Percentiles rank a stretch among this genome's conserved stretches.
These are phyloP conservation scores for Drosophila borborema DNA, from an alignment of 2,888 invertebrate genomes.

Conservation along the genomic window DNA sequence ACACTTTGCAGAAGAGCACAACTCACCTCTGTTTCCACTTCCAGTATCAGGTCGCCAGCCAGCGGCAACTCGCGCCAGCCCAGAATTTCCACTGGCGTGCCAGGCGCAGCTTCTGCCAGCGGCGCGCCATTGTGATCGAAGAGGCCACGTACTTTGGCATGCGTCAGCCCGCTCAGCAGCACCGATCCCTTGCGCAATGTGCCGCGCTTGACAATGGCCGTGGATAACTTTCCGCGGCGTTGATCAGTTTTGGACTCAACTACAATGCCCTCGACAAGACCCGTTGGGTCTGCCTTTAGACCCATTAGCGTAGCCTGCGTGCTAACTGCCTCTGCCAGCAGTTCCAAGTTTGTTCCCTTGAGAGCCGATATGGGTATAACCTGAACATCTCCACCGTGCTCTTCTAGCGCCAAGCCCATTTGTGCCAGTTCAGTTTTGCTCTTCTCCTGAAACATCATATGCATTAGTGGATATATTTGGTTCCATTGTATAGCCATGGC, in stretches of 20 bases:
- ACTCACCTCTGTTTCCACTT: conserved; percentile 91
- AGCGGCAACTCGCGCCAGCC: conserved; percentile 96
- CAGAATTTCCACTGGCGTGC: conserved; percentile 92
- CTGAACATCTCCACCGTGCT: conserved; percentile 96
- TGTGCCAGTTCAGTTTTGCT: conserved; percentile 91
- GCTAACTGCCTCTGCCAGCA: conserved; percentile 93
- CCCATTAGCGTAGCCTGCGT: conserved; percentile 94
- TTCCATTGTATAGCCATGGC: no score
- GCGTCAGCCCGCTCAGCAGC: conserved; percentile 93
- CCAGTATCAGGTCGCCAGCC: conserved; percentile 94
- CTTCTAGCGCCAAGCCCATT: conserved; percentile 93
- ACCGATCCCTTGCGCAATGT: conserved; percentile 91
- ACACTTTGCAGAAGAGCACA: background rate
- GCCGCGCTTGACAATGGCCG: conserved; percentile 93
- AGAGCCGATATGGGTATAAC: conserved; percentile 96
- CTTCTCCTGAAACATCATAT: conserved; percentile 87
- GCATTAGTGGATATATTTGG: background rate
- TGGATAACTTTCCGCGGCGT: conserved; percentile 91
- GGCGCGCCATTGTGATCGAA: conserved; percentile 91
- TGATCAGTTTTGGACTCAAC: conserved; percentile 93
- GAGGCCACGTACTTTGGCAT: conserved; percentile 93
- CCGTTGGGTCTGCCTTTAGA: conserved; percentile 93
- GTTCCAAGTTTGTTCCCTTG: conserved; percentile 91
- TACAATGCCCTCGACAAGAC: conserved; percentile 94
- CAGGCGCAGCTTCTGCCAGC: conserved; percentile 89